phyloP scores from a whole-genome alignment of 2,888 invertebrate species.

The Venustoraphidia nigricollis region DNA sequence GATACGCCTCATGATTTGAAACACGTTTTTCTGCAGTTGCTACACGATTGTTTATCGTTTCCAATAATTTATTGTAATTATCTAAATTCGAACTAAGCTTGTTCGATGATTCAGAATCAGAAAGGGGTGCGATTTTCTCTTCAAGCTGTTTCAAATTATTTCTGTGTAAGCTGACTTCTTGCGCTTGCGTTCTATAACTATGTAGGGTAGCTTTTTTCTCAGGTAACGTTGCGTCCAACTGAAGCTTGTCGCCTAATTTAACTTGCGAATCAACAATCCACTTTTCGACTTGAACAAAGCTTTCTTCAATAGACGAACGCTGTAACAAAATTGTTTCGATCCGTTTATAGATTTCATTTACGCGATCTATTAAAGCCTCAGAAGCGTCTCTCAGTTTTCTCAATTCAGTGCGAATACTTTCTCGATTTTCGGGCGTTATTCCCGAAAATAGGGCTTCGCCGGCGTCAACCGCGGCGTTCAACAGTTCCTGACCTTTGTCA shows the following conservation, averaged over 20 bases:
- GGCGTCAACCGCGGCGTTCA: slow-evolving; percentile 68
- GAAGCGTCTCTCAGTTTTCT: slow-evolving; percentile 66
- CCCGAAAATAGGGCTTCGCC: slow-evolving; percentile 81
- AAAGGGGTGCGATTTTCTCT: slow-evolving; percentile 63
- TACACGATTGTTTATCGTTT: slow-evolving; percentile 51
- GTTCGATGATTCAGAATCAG: slow-evolving; percentile 63
- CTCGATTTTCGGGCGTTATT: slow-evolving; percentile 76
- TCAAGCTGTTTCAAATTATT: slow-evolving; percentile 70
- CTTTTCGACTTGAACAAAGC: slow-evolving; percentile 70
- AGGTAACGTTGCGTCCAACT: slow-evolving; percentile 62
- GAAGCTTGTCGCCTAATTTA: slow-evolving; percentile 53
- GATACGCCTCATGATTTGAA: slow-evolving; percentile 65
- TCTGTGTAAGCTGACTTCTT: slow-evolving; percentile 76
- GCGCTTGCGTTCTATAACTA: slow-evolving; percentile 59
- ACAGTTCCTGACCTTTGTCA: slow-evolving; percentile 60
- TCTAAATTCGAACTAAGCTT: slow-evolving; percentile 58
- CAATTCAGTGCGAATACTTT: slow-evolving; percentile 67
- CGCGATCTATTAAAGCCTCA: slow-evolving; percentile 70
- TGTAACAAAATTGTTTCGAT: slow-evolving; percentile 81
- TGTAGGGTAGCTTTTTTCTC: slow-evolving; percentile 83
- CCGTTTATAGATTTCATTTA: slow-evolving; percentile 71
- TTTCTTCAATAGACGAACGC: slow-evolving; percentile 85
- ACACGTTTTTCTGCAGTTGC: slow-evolving; percentile 54
- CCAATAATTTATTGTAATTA: slow-evolving; percentile 51
- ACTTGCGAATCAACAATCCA: slow-evolving; percentile 72